A percentile compares a stretch with the other conserved stretches of the same genome.
Evolutionary conservation across 2,113 vertebrate genomes (phyloP).

Genomic region (Sphaerodactylus townsendi): DNA sequence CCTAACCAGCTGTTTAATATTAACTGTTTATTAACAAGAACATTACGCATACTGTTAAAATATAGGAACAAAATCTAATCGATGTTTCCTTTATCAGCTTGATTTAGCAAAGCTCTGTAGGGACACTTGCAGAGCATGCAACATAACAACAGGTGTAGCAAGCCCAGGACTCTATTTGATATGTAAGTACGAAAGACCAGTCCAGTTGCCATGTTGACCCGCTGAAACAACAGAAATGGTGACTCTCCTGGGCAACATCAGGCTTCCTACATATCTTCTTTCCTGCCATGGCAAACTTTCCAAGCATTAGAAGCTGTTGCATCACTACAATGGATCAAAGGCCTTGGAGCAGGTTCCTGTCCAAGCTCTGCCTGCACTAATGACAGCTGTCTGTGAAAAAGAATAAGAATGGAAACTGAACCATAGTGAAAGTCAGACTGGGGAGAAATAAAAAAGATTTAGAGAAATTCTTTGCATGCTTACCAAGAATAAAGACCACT

Average conservation of each 20-base stretch:
- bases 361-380: slow-evolving; percentile 36
- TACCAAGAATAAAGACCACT: no score
- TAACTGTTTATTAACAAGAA: not conserved
- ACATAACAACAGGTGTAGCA: not conserved
- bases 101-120: not conserved
- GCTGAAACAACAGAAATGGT: not conserved
- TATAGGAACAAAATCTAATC: not conserved
- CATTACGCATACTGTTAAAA: not conserved
- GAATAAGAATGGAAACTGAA: not conserved
- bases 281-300: slow-evolving; percentile 17
- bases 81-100: not conserved
- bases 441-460: not conserved
- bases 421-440: not conserved
- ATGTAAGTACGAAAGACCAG: not conserved
- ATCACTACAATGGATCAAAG: slow-evolving; percentile 49
- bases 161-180: not conserved
- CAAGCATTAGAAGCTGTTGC: slow-evolving; percentile 8
- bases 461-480: not conserved
- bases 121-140: not conserved
- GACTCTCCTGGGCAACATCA: not conserved
- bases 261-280: slow-evolving; percentile 1
- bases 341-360: slow-evolving; percentile 41
- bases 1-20: no score
- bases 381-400: slow-evolving; percentile 23
- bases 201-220: fast-evolving